Evolutionary conservation across 2,888 invertebrate species (phyloP).

Genomic region (Pocota personata): DNA sequence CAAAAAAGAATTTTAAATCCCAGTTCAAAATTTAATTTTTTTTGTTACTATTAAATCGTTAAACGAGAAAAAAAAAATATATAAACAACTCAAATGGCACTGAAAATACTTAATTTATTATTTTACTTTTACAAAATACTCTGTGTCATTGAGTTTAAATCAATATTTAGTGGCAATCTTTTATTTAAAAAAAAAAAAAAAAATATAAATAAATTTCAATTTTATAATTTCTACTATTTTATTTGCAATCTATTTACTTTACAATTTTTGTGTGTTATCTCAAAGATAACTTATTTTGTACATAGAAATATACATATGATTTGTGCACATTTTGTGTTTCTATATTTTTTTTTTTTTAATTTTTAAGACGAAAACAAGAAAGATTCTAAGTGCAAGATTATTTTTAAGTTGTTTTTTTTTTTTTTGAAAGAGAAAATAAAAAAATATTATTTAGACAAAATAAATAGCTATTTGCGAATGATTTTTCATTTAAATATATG

Average conservation of each 20-base stretch:
- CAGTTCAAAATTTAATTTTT: slow-evolving; percentile 59
- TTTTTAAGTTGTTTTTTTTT: slow-evolving; percentile 71
- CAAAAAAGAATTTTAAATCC: slow-evolving; percentile 28
- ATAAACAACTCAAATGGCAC: slow-evolving; percentile 78
- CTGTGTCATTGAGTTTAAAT: slow-evolving; percentile 75
- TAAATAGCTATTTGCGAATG: slow-evolving; percentile 73
- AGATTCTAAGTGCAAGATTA: slow-evolving; percentile 74
- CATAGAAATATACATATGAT: slow-evolving; percentile 54
- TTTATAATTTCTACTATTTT: slow-evolving; percentile 16
- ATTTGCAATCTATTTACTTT: slow-evolving; percentile 40
- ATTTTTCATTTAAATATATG: slow-evolving; percentile 25
- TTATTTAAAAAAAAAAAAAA: slow-evolving; percentile 77
- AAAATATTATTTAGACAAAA: slow-evolving; percentile 75
- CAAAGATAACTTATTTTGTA: slow-evolving; percentile 61
- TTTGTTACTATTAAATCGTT: slow-evolving; percentile 60
- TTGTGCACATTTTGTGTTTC: slow-evolving; percentile 67
- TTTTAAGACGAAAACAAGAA: slow-evolving; percentile 58
- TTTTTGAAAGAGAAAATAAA: slow-evolving; percentile 52
- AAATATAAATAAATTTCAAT: slow-evolving; percentile 49
- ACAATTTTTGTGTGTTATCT: slow-evolving; percentile 45
- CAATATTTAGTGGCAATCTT: slow-evolving; percentile 79
- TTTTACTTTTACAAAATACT: slow-evolving; percentile 69
- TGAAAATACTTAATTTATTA: slow-evolving; percentile 82
- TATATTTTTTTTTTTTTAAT: slow-evolving; percentile 74
- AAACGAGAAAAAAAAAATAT: slow-evolving; percentile 74